Percentiles rank a stretch among this genome's conserved stretches.
Conservation (phyloP, 2,113 vertebrate species). For the Sakesphorus luctuosus region DNA sequence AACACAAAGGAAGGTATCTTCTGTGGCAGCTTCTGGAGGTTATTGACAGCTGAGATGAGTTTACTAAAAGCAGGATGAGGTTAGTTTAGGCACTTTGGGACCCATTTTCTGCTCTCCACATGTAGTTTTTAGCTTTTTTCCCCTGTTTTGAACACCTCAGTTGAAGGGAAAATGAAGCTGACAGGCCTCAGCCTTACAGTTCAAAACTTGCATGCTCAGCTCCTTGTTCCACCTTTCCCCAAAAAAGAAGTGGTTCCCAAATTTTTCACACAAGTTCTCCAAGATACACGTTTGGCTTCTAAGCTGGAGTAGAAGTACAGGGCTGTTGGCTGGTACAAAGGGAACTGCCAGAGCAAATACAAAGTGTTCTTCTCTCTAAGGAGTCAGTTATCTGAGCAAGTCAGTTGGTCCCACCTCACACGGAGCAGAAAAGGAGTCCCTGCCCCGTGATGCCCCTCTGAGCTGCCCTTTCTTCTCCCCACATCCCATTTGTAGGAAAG, state of each 20-base stretch:
- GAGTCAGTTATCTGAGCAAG: rapidly evolving
- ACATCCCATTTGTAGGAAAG: background rate
- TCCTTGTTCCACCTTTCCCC: background rate
- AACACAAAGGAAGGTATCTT: background rate
- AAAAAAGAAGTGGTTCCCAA: rapidly evolving
- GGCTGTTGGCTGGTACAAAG: background rate
- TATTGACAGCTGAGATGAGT: background rate
- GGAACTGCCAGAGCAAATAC: rapidly evolving
- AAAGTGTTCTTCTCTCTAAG: background rate
- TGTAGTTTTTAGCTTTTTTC: background rate
- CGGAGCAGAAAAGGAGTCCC: background rate
- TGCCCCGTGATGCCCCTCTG: rapidly evolving
- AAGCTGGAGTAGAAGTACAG: rapidly evolving
- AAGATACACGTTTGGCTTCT: background rate
- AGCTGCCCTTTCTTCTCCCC: no score
- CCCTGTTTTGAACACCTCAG: background rate
- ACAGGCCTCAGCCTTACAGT: background rate
- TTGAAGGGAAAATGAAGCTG: background rate
- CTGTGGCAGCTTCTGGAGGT: background rate
- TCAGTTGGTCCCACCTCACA: background rate
- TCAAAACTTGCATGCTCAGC: background rate
- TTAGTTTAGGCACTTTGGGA: background rate
- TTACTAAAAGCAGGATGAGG: background rate
- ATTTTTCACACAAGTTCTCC: background rate
- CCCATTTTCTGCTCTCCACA: background rate